These are phyloP conservation scores for Nomada ferruginata DNA, from an alignment of 2,888 invertebrate species.

Conservation along the genomic window DNA sequence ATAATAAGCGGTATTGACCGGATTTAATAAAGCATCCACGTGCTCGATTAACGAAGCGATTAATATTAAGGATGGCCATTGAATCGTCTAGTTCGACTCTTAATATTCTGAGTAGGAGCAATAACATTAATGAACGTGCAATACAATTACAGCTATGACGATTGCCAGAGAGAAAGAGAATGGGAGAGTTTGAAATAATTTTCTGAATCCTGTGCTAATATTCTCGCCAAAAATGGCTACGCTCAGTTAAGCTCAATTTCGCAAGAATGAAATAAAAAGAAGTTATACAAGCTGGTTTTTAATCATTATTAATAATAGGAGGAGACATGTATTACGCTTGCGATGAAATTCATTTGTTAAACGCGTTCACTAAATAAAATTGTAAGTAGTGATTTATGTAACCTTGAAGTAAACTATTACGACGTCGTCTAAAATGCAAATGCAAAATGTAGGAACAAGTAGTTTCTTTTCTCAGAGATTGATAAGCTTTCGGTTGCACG, in stretches of 20 bases:
- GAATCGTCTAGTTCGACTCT: slow-evolving; percentile 23
- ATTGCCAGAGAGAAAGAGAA: neutral
- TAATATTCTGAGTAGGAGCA: slow-evolving; percentile 40
- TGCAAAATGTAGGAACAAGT: no score
- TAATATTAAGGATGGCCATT: slow-evolving; percentile 23
- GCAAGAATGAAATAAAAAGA: no score
- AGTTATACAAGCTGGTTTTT: neutral
- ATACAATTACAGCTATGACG: slow-evolving; percentile 19
- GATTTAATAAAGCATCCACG: slow-evolving; percentile 23
- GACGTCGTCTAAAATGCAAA: neutral
- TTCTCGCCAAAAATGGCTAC: neutral
- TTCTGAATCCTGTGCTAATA: slow-evolving; percentile 25
- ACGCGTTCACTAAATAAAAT: neutral
- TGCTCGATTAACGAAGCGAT: slow-evolving; percentile 22
- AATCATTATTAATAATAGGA: neutral
- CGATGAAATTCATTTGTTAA: neutral
- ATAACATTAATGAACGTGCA: slow-evolving; percentile 44
- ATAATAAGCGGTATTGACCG: slow-evolving; percentile 23
- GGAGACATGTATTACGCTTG: neutral
- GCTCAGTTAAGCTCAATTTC: no score
- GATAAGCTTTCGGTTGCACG: no score
- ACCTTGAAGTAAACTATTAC: neutral
- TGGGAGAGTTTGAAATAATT: slow-evolving; percentile 53
- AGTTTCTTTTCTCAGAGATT: no score
- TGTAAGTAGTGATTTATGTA: neutral